These are phyloP conservation scores for Dryobotodes eremita DNA, from an alignment of 2,888 invertebrate genomes.

Conservation along the genomic window DNA sequence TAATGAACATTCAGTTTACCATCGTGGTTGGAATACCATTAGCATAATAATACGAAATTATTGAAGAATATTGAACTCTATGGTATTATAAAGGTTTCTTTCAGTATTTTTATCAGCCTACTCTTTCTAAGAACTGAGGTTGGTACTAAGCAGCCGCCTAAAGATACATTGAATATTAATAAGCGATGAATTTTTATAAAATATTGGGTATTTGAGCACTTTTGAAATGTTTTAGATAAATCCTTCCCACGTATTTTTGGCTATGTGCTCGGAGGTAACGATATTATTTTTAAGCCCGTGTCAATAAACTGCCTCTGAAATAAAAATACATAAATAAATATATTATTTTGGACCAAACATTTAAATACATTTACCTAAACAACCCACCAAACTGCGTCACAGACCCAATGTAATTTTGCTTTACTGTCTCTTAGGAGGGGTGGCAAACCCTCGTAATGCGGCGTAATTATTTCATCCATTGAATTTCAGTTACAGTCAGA, in stretches of 20 bases:
- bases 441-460: too few species aligned
- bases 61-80: background rate
- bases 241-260: background rate
- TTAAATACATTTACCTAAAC: background rate
- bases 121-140: background rate
- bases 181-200: background rate
- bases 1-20: background rate
- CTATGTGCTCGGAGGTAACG: background rate
- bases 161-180: background rate
- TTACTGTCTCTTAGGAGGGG: background rate
- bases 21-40: background rate
- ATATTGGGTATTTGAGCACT: too few species aligned
- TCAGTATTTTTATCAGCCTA: too few species aligned
- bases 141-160: background rate
- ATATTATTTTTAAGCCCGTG: background rate
- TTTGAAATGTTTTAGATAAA: background rate
- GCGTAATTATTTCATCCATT: too few species aligned
- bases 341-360: background rate
- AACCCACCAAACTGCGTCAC: background rate
- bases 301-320: background rate
- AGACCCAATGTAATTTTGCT: background rate
- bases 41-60: conserved; percentile 11
- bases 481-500: too few species aligned
- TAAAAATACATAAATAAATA: background rate
- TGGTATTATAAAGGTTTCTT: background rate